Base-by-base conservation (phyloP, 2,888 invertebrate species). In the Scaptomyza tumidula region DNA sequence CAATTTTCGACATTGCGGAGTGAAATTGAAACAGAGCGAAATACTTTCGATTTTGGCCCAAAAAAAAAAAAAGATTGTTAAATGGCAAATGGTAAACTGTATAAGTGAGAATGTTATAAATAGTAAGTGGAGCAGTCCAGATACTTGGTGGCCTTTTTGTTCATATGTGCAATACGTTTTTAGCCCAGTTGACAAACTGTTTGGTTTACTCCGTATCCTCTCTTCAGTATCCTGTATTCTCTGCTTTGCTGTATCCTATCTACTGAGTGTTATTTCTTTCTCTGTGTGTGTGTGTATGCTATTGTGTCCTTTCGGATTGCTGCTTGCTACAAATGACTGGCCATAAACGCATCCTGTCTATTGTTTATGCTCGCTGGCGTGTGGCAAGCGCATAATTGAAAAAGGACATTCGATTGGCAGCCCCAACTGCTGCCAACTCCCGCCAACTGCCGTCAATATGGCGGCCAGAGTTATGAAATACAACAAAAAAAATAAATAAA, bases 291-390 rank as follows among this genome's bases (percentile, higher is more conserved):
- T 31, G 14, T 48, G 5, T 29, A 14, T 31, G 27, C 43, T n/a
- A 19, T 39, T 46, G 31, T 52, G 33, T 50, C 35, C 56, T 45
- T 63, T 67, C 60, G 61, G 61, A 35, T 63, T 77, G 78, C 54
- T 64, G 68, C 67, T 75, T 71, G 69, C 67, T 74, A 84, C 84
- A 86, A 86, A 86, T 85, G 84, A 78, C 78, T 85, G 82, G 82
- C 74, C 69, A 85, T 85, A 85, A 85, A 86, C 84, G 86, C 86
- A 85, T 85, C 84, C 84, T 84, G 84, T 84, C 84, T 86, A 80
- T 85, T 85, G 86, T 85, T 85, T 85, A 80, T 85, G 75, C 84
- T 78, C 62, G 74, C 65, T 80, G 80, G 76, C 74, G 80, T 85
- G 84, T 74, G 84, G 75, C 78, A 72, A 80, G 82, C 78, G 86